Percentiles rank a stretch among this genome's conserved stretches.
These are phyloP conservation scores for Chaetura pelagica DNA, from an alignment of 2,113 vertebrate genomes.

Conservation along the genomic window DNA sequence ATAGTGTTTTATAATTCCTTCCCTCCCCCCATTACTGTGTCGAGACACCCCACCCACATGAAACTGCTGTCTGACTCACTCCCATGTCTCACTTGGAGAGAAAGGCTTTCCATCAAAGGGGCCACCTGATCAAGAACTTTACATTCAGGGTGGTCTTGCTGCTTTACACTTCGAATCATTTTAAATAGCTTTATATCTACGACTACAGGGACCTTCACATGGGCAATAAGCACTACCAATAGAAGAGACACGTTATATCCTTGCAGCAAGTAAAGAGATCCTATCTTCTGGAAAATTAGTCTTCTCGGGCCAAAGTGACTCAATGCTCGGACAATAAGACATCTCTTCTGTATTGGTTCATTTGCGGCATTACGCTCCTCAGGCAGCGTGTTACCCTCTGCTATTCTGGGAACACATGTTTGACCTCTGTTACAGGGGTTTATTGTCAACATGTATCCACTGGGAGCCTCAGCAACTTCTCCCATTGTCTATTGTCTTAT, in stretches of 20 bases:
- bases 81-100: neutral
- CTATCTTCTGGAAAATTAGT: slow-evolving; percentile 31
- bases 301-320: slow-evolving; percentile 48
- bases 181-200: slow-evolving; percentile 12
- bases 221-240: slow-evolving; percentile 7
- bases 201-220: neutral
- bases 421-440: slow-evolving; percentile 53
- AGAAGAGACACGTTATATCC: slow-evolving; percentile 25
- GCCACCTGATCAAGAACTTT: slow-evolving; percentile 39
- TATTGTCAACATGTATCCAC: slow-evolving; percentile 61
- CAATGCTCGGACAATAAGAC: slow-evolving; percentile 31
- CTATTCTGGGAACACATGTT: slow-evolving; percentile 58
- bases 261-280: neutral
- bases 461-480: slow-evolving; percentile 60
- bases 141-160: neutral
- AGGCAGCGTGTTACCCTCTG: neutral
- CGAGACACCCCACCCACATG: slow-evolving; percentile 18
- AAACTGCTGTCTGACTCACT: slow-evolving; percentile 27
- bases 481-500: slow-evolving; percentile 71
- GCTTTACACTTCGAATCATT: neutral
- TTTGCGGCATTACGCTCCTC: neutral
- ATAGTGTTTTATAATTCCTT: neutral
- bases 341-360: neutral
- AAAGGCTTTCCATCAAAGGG: neutral
- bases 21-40: neutral